A percentile compares a stretch with the other conserved stretches of the same genome.
Evolutionary conservation across 2,888 invertebrate genomes (phyloP).

Genomic region (Scaptomyza flava): DNA sequence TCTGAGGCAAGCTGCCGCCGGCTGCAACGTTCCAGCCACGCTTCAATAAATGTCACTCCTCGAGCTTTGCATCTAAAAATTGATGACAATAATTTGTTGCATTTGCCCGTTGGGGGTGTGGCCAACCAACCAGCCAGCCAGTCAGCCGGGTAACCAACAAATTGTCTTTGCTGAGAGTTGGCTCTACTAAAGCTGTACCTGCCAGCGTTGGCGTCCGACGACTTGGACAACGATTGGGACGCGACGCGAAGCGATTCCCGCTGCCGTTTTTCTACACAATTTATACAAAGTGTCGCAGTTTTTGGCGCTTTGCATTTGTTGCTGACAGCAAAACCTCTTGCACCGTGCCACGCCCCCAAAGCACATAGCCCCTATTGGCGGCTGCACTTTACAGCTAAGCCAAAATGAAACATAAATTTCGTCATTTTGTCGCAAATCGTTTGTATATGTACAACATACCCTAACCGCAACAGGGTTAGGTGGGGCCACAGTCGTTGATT

Average conservation of each 20-base stretch:
- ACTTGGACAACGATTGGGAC: constrained; percentile 26
- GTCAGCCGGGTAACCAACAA: constrained; percentile 45
- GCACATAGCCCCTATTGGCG: constrained; percentile 40
- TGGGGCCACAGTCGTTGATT: constrained; percentile 57
- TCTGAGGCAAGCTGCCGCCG: constrained; percentile 24
- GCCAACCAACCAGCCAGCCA: constrained; percentile 37
- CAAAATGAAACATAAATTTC: constrained; percentile 74
- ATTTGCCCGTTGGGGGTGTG: constrained; percentile 72
- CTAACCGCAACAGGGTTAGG: constrained; percentile 45
- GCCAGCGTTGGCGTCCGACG: constrained; percentile 51
- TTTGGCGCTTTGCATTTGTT: constrained; percentile 82
- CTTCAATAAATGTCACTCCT: constrained; percentile 81
- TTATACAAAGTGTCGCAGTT: constrained; percentile 82
- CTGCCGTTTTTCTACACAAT: constrained; percentile 80
- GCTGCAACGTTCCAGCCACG: constrained; percentile 57
- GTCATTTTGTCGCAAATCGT: constrained; percentile 74
- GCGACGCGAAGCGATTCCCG: constrained; percentile 38
- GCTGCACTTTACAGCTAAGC: constrained; percentile 66
- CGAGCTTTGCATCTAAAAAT: constrained; percentile 79
- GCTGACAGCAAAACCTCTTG: constrained; percentile 65
- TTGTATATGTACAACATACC: constrained; percentile 19
- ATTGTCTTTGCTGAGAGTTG: constrained; percentile 73
- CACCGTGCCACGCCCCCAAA: constrained; percentile 41
- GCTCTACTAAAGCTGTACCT: constrained; percentile 55
- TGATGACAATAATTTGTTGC: constrained; percentile 81